Base-by-base conservation (phyloP, 2,113 vertebrate species). In the Entelurus aequoreus region DNA sequence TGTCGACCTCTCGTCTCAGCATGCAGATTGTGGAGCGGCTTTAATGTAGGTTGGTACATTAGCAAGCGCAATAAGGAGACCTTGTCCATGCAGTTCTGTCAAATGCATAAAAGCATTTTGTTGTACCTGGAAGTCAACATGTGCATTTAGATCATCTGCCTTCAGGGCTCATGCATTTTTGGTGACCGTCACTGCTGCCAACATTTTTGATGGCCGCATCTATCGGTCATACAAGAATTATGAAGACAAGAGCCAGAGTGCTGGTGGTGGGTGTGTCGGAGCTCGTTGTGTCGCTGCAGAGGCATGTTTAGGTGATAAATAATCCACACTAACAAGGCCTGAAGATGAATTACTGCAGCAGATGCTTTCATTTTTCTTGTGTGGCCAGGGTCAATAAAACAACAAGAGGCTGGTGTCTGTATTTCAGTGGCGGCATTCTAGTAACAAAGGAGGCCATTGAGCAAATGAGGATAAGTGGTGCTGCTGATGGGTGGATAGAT, bases 21-120 rank as follows among this genome's bases (percentile, higher is more conserved):
- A 53, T 76, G 78, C 48, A 50, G 72, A 72, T 55, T 49, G 69
- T 11, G 15, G 48, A 65, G 35, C 8, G 37, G 72, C 66, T 71
- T 46, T 76, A 63, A 82, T 77, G 69, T 49, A 52, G 52, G 44
- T 51, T 71, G 76, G 53, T 69, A 79, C 76, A 71, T 70, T 63
- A 57, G 62, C 54, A 53, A 53, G 61, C 12, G 53, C 42, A 37
- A 69, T 72, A 60, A 71, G 67, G 52, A 54, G 21, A 68, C 56
- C 51, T 64, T 60, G 71, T 16, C 70, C 62, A 70, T 66, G 62
- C 63, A 48, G 40, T 51, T 63, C 63, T 81, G 74, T 76, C 69
- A 62, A 46, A 5, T 13, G 67, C 38, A 35, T 84, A 82, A 86
- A 84, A 85, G 84, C 82, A 62, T 85, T 87, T 80, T 75, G 69